Evolutionary conservation across 2,113 vertebrate genomes (phyloP).

Genomic region (Ceratotherium simum): DNA sequence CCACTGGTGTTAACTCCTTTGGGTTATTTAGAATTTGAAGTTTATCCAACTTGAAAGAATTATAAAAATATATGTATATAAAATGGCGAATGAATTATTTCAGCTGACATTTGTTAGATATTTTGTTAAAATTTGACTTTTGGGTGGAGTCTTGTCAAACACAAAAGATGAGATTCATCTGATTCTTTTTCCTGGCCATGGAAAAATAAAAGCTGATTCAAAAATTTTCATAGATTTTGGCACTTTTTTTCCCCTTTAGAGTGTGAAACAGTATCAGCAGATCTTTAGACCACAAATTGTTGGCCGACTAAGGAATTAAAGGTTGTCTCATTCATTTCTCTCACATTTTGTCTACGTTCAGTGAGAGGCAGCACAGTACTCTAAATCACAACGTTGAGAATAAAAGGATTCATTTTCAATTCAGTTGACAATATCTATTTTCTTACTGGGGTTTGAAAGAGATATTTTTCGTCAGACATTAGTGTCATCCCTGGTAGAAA

Average conservation of each 20-base stretch:
- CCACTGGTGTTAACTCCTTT: background rate
- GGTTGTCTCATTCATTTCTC: background rate
- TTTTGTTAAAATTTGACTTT: background rate
- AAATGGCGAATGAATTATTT: background rate
- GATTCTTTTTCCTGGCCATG: background rate
- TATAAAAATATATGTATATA: background rate
- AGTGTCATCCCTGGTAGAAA: background rate
- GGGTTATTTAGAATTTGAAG: background rate
- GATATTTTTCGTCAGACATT: background rate
- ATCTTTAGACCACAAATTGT: background rate
- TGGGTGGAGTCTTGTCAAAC: background rate
- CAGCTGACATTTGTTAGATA: background rate
- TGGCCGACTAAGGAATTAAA: background rate
- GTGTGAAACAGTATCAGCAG: too few species aligned
- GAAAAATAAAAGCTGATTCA: background rate
- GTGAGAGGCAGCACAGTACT: rapidly evolving
- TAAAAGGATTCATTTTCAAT: background rate
- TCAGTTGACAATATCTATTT: background rate
- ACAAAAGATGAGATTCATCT: background rate
- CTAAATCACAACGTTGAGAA: background rate
- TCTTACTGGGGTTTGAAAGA: background rate
- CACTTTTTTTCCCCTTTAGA: background rate
- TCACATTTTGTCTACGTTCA: rapidly evolving
- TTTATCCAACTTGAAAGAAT: background rate
- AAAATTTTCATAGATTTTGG: background rate